These are phyloP conservation scores for Cotesia glomerata DNA, from an alignment of 1,140 invertebrate species.

Conservation along the genomic window DNA sequence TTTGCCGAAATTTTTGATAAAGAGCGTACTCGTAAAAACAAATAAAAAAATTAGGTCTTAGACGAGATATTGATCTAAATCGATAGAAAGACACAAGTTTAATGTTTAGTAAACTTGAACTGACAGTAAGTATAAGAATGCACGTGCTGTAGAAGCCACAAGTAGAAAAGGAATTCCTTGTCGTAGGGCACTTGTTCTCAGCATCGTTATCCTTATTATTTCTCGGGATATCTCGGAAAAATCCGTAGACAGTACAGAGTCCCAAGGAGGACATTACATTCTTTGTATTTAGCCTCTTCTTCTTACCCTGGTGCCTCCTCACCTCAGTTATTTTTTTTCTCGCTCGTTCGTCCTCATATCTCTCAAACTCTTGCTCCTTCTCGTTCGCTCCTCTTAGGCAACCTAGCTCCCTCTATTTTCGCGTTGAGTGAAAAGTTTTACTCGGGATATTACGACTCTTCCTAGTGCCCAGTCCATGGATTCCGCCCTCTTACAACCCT, in stretches of 20 bases:
- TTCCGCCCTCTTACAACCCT: conserved; percentile 19
- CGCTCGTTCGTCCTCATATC: conserved; percentile 18
- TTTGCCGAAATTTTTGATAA: too few relatives aligned
- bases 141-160: neutral
- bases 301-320: conserved; percentile 12
- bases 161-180: conserved; percentile 28
- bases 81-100: neutral
- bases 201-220: conserved; percentile 49
- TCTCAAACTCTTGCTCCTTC: conserved; percentile 1
- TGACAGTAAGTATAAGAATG: conserved; percentile 3
- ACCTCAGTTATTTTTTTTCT: conserved; percentile 26
- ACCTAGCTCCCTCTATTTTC: conserved; percentile 44
- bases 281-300: conserved; percentile 46
- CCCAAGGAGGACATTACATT: conserved; percentile 49
- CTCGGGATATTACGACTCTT: conserved; percentile 60
- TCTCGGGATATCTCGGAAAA: conserved; percentile 46
- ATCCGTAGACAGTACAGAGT: conserved; percentile 45
- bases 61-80: neutral
- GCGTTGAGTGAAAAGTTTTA: conserved; percentile 63
- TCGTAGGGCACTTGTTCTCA: conserved; percentile 30
- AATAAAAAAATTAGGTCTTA: neutral
- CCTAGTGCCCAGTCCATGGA: conserved; percentile 36
- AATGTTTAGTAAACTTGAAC: neutral
- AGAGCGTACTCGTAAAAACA: too few relatives aligned
- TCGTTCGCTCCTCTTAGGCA: neutral